Conservation (phyloP, 2,797 vertebrate genomes). For the Phataginus tetradactyla region DNA sequence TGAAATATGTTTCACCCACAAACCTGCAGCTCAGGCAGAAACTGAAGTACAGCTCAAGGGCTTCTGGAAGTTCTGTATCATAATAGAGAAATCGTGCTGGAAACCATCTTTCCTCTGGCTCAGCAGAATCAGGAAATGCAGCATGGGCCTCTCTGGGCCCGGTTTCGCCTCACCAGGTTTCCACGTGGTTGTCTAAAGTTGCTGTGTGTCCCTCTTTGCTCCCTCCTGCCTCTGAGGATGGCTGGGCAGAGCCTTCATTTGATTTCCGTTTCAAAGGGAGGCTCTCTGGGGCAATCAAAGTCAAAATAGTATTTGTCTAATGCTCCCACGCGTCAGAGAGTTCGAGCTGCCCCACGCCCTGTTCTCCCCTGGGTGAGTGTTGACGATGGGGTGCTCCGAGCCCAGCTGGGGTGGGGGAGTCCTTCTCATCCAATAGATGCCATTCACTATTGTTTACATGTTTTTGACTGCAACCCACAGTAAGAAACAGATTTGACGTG, state of each 20-base stretch:
- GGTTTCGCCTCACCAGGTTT: accelerated
- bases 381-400: accelerated
- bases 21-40: background rate
- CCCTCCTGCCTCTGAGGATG: background rate
- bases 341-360: accelerated
- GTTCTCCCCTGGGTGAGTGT: background rate
- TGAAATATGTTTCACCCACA: background rate
- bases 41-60: accelerated
- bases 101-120: accelerated
- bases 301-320: accelerated
- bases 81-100: accelerated
- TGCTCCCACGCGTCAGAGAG: accelerated
- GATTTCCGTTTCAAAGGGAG: background rate
- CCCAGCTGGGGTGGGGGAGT: background rate
- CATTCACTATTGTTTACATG: accelerated
- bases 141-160: accelerated
- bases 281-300: background rate
- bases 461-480: background rate
- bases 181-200: background rate
- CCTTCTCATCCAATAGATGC: background rate
- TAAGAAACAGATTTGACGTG: too few species aligned
- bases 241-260: background rate
- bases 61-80: accelerated
- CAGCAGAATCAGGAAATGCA: accelerated
- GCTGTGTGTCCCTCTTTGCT: background rate